Evolutionary conservation across 2,888 invertebrate species (phyloP), one percentile per base, ranked within the genome.

Genomic region (Unio pictorum): DNA sequence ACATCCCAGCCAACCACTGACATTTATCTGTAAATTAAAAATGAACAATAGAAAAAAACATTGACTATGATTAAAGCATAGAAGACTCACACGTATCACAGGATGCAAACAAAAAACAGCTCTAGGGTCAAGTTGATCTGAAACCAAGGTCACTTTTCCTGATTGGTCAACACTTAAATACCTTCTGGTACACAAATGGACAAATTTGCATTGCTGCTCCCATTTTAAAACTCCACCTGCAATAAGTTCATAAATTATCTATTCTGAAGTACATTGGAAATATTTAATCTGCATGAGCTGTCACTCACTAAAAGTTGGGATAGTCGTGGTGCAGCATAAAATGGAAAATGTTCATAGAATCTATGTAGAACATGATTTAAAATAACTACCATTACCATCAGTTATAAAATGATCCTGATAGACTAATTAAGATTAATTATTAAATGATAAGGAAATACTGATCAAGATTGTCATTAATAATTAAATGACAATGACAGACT

Each of bases 61-160:
- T 30, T 5, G 23, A 30, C 23, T 60, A n/a, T 60, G 28, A 45
- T 15, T 45, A 45, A 45, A 45, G 45, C 45, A 45, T 11, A 15
- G 56, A 64, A 45, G 1, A 56, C 69, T 65, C 70, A 88, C 87
- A 81, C 79, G 81, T 61, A 86, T 85, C 65, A 87, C 87, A 18
- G 87, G 85, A 66, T 86, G 86, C 4, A 87, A 76, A 55, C 82
- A 69, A 71, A 87, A 87, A 8, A 88, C 82, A 11, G 84, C 84
- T 8, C 71, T 69, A 3, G 85, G 83, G 66, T 88, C 84, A 28
- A 65, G 64, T 69, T 79, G 73, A 63, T 81, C 72, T 61, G 71
- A 58, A 20, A 78, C 79, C 61, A 87, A 73, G 26, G 78, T 68
- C 26, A 87, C 78, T 11, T 75, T 72, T 28, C 72, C 66, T 17